Base-by-base conservation (phyloP, 1,140 invertebrate genomes). In the Mizuhopecten yessoensis region DNA sequence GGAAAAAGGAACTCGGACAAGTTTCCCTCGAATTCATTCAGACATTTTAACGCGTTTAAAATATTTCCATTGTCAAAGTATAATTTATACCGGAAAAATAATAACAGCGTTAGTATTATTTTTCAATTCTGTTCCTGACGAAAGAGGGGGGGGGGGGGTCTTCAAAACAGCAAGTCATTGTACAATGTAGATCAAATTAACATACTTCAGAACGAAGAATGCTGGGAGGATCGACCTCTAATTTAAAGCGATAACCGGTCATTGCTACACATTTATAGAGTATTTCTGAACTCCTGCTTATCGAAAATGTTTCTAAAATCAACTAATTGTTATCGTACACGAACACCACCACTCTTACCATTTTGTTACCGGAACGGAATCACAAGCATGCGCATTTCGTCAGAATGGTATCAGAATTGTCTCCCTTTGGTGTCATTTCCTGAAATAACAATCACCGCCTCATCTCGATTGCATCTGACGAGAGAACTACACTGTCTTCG, bases 291-390 rank as follows among this genome's bases (percentile, higher is more conserved):
- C 20, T 23, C 11, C 20, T 9, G 1, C 20, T 49, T 10, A 49
- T 23, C 5, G 36, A 49, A 17, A 1, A 75, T 7, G 3, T 75
- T 23, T 29, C 57, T 75, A 5, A 75, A 75, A 75, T 75, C 11
- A 29, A 75, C 57, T 49, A 49, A 49, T 17, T 75, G 1, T 17
- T n/a, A 9, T 75, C 57, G 2, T 29, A 7, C n/a, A 75, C 2
- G 57, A 75, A 75, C 9, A 75, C 5, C 1, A n/a, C 13, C 57
- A 29, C 57, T 75, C 57, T 75, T 75, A 75, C 57, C 57, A 75
- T 75, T 75, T 75, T 75, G 57, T 75, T 29, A 75, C 57, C 57
- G 57, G 57, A 75, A 75, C 57, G 23, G 57, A 75, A 75, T n/a
- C n/a, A 3, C n/a, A 75, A n/a, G 57, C 57, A 75, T 75, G 57